These are phyloP conservation scores for Pantherophis alleghaniensis DNA, from an alignment of 2,797 vertebrate genomes.

Conservation along the genomic window DNA sequence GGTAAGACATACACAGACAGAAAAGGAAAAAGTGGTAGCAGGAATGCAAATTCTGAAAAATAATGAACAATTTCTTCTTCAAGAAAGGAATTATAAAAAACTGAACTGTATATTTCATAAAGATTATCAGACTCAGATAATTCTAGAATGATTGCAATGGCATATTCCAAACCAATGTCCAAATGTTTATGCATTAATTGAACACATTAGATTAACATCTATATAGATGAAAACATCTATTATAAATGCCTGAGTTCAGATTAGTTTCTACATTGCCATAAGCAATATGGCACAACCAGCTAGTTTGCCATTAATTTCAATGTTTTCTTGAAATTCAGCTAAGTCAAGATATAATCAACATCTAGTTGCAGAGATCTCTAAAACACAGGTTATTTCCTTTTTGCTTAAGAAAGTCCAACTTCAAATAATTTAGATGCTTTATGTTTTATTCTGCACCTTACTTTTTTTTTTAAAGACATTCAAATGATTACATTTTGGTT, in stretches of 20 bases:
- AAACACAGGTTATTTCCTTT: not conserved
- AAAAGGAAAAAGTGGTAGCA: no score
- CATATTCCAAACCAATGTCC: not conserved
- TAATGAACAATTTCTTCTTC: not conserved
- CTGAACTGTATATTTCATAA: not conserved
- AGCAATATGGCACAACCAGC: not conserved
- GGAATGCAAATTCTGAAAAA: not conserved
- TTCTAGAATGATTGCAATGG: not conserved
- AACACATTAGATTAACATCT: not conserved
- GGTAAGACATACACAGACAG: not conserved
- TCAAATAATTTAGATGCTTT: not conserved
- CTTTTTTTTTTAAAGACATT: not conserved
- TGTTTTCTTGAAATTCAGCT: not conserved
- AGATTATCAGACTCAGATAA: not conserved
- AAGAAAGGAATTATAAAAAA: not conserved
- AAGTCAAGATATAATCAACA: not conserved
- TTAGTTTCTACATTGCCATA: not conserved
- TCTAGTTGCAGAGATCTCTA: not conserved
- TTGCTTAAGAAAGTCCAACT: not conserved
- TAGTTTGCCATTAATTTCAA: not conserved
- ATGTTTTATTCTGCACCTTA: not conserved
- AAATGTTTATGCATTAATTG: not conserved
- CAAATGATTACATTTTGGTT: not conserved
- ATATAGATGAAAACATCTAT: not conserved
- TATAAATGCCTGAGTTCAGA: not conserved